A percentile compares a stretch with the other conserved stretches of the same genome.
Evolutionary conservation across 2,888 invertebrate species (phyloP).

Genomic region (Euzophera pinguis): DNA sequence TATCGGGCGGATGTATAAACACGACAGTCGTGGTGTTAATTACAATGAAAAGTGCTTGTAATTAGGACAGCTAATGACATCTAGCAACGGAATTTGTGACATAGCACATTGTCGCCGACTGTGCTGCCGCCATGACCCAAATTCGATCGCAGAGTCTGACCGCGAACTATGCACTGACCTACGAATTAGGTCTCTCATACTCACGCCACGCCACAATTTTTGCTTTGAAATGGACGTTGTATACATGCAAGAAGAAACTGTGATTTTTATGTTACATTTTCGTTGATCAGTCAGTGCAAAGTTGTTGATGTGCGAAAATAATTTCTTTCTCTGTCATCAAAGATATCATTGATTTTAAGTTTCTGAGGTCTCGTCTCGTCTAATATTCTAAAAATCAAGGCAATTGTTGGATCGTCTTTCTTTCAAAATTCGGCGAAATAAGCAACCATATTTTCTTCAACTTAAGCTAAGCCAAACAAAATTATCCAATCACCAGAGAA

Average conservation of each 20-base stretch:
- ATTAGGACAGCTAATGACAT: constrained; percentile 29
- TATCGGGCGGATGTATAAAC: constrained; percentile 15
- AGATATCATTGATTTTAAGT: no score
- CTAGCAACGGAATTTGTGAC: constrained; percentile 32
- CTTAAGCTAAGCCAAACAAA: no score
- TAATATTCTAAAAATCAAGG: no score
- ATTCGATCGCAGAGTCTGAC: constrained; percentile 23
- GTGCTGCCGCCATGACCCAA: constrained; percentile 38
- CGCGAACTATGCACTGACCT: constrained; percentile 18
- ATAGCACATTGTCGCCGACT: constrained; percentile 32
- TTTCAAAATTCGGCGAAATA: no score
- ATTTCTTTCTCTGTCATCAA: no score
- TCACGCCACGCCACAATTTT: background rate
- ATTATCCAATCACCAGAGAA: no score
- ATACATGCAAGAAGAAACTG: background rate
- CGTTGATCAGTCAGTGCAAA: no score
- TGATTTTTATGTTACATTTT: no score
- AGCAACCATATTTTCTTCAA: no score
- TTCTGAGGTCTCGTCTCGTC: no score
- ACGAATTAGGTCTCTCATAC: constrained; percentile 4
- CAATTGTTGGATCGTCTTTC: no score
- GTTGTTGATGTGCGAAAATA: no score
- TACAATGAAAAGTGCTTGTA: constrained; percentile 29
- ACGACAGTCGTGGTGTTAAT: constrained; percentile 26
- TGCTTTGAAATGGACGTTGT: background rate